phyloP scores from a whole-genome alignment of 2,113 vertebrate genomes.

The Parotia lawesii region DNA sequence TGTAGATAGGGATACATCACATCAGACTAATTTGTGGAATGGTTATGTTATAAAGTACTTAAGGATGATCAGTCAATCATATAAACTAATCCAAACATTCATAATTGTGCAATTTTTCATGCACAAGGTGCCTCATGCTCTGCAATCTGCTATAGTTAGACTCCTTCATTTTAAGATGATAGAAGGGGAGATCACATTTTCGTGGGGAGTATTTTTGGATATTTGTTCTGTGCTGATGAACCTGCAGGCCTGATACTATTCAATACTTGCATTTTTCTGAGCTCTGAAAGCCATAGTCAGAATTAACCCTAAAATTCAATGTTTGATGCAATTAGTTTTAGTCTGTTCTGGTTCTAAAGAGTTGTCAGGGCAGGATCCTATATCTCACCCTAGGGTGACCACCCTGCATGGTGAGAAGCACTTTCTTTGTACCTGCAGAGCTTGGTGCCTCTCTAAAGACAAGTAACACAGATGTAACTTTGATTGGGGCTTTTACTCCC shows the following conservation, averaged over 20 bases:
- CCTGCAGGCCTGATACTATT: background rate
- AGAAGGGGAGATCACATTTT: background rate
- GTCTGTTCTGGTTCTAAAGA: background rate
- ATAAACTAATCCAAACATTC: conserved; percentile 33
- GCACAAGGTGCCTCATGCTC: background rate
- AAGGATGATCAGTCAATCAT: conserved; percentile 29
- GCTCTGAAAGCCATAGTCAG: background rate
- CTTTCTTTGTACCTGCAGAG: background rate
- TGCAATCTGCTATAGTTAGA: background rate
- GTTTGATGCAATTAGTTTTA: background rate
- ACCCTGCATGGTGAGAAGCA: background rate
- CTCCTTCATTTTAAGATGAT: background rate
- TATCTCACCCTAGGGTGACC: background rate
- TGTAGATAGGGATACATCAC: conserved; percentile 22
- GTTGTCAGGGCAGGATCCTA: background rate
- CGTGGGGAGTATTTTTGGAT: background rate
- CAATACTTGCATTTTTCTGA: background rate
- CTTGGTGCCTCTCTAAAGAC: background rate
- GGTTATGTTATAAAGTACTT: conserved; percentile 4
- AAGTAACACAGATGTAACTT: background rate
- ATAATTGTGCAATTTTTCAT: conserved; percentile 10
- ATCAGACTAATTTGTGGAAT: conserved; percentile 42
- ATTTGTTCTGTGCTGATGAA: background rate
- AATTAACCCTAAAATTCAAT: background rate
- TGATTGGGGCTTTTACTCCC: background rate